These are phyloP conservation scores for Poecilia velifera DNA, from an alignment of 2,797 vertebrate species.

Conservation along the genomic window DNA sequence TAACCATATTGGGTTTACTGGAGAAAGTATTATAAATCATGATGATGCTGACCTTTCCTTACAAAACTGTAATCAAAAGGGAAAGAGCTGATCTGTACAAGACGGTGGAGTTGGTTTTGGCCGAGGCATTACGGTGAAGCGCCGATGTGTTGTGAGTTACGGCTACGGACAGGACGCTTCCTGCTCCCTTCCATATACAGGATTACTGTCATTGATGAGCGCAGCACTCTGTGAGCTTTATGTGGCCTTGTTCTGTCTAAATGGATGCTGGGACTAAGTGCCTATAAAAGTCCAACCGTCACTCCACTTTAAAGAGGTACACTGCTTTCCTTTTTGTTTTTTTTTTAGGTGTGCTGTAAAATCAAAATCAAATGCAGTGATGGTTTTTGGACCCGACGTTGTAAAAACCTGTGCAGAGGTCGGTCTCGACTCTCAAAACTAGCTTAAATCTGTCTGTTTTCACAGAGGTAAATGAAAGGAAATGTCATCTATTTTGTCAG, in stretches of 20 bases:
- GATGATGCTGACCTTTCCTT: slow-evolving; percentile 72
- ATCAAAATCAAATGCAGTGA: slow-evolving; percentile 1
- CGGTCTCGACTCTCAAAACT: background rate
- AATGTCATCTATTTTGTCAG: background rate
- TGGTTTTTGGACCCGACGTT: background rate
- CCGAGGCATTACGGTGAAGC: slow-evolving; percentile 50
- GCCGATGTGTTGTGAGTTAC: slow-evolving; percentile 63
- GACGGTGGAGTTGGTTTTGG: slow-evolving; percentile 33
- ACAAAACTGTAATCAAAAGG: slow-evolving; percentile 72
- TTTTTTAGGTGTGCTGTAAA: background rate
- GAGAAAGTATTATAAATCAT: slow-evolving; percentile 74
- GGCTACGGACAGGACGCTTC: slow-evolving; percentile 45
- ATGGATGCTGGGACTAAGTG: slow-evolving; percentile 54
- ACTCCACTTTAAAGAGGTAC: slow-evolving; percentile 22
- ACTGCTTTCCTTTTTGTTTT: background rate
- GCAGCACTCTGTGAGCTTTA: slow-evolving; percentile 45
- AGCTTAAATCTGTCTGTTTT: background rate
- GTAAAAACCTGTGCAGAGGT: background rate
- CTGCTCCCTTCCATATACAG: slow-evolving; percentile 57
- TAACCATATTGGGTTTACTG: slow-evolving; percentile 73
- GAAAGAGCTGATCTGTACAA: slow-evolving; percentile 55
- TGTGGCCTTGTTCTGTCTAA: slow-evolving; percentile 50
- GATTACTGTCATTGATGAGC: slow-evolving; percentile 64
- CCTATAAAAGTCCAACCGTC: slow-evolving; percentile 58
- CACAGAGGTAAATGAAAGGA: background rate